Evolutionary conservation across 2,888 invertebrate species (phyloP), one percentile per base, ranked within the genome.

Genomic region (Lasiommata megera): DNA sequence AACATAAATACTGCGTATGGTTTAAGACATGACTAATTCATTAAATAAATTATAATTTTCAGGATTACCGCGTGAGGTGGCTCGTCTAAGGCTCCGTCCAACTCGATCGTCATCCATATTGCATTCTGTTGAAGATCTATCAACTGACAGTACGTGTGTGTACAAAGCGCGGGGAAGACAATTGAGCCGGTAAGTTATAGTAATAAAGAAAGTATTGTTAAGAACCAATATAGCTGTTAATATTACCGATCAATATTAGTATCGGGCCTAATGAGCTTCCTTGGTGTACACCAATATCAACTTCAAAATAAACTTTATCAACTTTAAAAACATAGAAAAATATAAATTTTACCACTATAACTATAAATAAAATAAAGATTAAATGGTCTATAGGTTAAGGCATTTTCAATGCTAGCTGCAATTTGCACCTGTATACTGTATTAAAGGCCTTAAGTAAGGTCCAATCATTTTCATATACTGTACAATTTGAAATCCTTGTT

Each of bases 131-230:
- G 95, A 95, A 73, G 95, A 95, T 69, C 82, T 95, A 9, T 94
- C 94, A 46, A 95, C 95, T 0, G 95, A 95, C 80, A 94, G 94
- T 11, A 95, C 95, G 0, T 95, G 95, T 73, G 94, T 95, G 0
- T 94, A 95, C 74, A 94, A 95, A 66, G 92, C 93, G 0, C 88
- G 92, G 55, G 79, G 92, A 11, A 66, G 88, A 54, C 84, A 84
- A 23, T 70, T 91, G 0, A 87, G 86, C 63, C 73, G 91, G 91
- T 90, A n/a, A 68, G 57, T 71, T 57, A 8, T 8, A n/a, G n/a
- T n/a, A n/a, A n/a, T n/a, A n/a, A n/a, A n/a, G n/a, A n/a, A n/a
- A n/a, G n/a, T n/a, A n/a, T n/a, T n/a, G n/a, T n/a, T n/a, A n/a
- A n/a, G n/a, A n/a, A n/a, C n/a, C n/a, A n/a, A n/a, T n/a, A n/a